Conservation (phyloP, 2,113 vertebrate species). For the Brachionichthys hirsutus region DNA sequence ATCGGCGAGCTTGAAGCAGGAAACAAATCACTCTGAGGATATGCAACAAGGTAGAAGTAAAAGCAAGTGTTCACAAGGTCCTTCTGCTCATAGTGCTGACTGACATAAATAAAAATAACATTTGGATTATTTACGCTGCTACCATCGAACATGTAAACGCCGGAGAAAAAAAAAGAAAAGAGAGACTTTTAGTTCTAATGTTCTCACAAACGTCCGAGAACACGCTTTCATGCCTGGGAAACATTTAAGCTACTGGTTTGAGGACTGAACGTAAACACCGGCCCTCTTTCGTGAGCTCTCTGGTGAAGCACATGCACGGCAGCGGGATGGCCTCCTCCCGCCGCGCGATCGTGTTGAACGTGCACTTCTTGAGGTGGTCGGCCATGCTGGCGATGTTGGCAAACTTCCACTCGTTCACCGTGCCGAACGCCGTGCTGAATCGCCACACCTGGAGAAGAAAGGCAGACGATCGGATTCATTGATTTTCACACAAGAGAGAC, state of each 20-base stretch:
- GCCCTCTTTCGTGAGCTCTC: conserved; percentile 95
- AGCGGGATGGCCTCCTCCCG: conserved; percentile 92
- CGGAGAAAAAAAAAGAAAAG: conserved; percentile 15
- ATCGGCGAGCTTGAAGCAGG: conserved; percentile 5
- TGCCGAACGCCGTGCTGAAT: conserved; percentile 97
- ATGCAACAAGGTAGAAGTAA: conserved; percentile 39
- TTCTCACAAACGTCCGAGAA: conserved; percentile 22
- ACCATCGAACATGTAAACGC: conserved; percentile 62
- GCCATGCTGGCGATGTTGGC: conserved; percentile 98
- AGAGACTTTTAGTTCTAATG: no score
- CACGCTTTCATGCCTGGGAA: conserved; percentile 57
- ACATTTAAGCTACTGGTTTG: conserved; percentile 84
- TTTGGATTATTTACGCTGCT: conserved; percentile 76
- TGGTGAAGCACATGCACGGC: conserved; percentile 97
- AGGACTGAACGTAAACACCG: conserved; percentile 92
- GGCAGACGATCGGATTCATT: background rate
- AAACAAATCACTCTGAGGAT: conserved; percentile 13
- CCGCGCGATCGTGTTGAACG: conserved; percentile 88
- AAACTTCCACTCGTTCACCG: conserved; percentile 97
- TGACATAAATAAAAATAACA: conserved; percentile 74
- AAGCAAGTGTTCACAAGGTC: conserved; percentile 86
- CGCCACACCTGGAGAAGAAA: conserved; percentile 86
- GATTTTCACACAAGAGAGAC: no score
- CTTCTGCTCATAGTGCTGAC: no score
- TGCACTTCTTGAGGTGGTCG: conserved; percentile 96